phyloP scores from a whole-genome alignment of 37 sponge, comb jelly and placozoan species.

The Halisarca cf. caerulea region DNA sequence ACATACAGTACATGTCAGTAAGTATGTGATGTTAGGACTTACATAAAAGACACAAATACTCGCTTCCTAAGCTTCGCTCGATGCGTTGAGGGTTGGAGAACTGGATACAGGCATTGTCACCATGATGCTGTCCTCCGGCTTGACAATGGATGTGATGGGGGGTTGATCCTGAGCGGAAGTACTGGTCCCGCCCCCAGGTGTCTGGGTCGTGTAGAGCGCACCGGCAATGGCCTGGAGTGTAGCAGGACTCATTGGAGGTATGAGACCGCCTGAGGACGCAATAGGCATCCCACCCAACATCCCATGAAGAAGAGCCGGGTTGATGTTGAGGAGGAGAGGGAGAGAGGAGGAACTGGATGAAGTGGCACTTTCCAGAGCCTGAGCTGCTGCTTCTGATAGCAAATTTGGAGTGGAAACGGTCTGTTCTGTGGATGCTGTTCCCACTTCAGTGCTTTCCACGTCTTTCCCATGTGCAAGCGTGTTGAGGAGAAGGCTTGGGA shows the following conservation, averaged over 20 bases:
- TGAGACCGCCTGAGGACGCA: background rate
- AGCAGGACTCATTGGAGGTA: conserved; percentile 30
- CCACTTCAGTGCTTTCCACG: background rate
- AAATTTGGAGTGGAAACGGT: background rate
- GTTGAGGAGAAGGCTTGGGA: background rate
- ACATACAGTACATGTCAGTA: no score
- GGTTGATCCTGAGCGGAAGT: background rate
- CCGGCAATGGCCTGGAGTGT: conserved; percentile 18
- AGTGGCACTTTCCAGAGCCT: background rate
- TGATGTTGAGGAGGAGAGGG: conserved; percentile 20
- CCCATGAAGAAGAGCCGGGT: conserved; percentile 11
- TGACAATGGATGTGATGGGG: background rate
- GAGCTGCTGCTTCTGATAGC: conserved; percentile 21
- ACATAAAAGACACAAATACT: no score
- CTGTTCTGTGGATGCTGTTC: background rate
- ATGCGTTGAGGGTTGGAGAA: no score
- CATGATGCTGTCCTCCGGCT: background rate
- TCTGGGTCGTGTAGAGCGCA: background rate
- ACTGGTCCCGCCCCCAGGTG: background rate
- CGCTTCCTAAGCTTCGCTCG: no score
- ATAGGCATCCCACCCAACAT: conserved; percentile 4
- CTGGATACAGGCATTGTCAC: background rate
- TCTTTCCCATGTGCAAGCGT: background rate
- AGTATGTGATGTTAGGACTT: no score
- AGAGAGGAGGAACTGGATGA: background rate